These are phyloP conservation scores for Nasonia giraulti DNA, from an alignment of 1,140 invertebrate species.

Conservation along the genomic window DNA sequence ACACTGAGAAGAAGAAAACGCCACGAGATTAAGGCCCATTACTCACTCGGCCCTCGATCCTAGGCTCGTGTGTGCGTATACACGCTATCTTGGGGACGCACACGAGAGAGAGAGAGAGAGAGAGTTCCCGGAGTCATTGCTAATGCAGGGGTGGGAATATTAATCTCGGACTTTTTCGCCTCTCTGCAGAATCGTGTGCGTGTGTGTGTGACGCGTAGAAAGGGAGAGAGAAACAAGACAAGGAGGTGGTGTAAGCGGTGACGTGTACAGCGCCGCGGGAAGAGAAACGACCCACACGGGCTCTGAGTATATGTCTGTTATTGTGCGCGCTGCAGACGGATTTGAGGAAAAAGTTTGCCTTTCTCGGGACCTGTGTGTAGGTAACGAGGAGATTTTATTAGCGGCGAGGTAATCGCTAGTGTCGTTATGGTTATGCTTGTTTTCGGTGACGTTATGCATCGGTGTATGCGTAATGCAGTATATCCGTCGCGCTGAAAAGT, in stretches of 20 bases:
- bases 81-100: not conserved
- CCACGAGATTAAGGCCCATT: conserved; percentile 39
- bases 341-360: conserved; percentile 6
- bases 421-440: not conserved
- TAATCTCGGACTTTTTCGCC: not conserved
- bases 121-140: not conserved
- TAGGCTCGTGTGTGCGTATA: no score
- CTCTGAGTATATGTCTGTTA: not conserved
- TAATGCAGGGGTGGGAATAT: not conserved
- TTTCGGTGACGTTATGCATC: not conserved
- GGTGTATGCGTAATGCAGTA: no score
- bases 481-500: no score
- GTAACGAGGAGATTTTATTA: not conserved
- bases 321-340: not conserved
- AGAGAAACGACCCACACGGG: not conserved
- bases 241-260: conserved; percentile 26
- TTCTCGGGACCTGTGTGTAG: not conserved
- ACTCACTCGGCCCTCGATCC: conserved; percentile 9
- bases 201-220: no score
- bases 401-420: not conserved
- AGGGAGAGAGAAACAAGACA: not conserved
- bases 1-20: conserved; percentile 27
- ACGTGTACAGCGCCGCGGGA: not conserved
- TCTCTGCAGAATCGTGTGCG: not conserved
- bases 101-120: not conserved